Conservation (phyloP, 2,797 vertebrate species). For the Meriones psammophilus region DNA sequence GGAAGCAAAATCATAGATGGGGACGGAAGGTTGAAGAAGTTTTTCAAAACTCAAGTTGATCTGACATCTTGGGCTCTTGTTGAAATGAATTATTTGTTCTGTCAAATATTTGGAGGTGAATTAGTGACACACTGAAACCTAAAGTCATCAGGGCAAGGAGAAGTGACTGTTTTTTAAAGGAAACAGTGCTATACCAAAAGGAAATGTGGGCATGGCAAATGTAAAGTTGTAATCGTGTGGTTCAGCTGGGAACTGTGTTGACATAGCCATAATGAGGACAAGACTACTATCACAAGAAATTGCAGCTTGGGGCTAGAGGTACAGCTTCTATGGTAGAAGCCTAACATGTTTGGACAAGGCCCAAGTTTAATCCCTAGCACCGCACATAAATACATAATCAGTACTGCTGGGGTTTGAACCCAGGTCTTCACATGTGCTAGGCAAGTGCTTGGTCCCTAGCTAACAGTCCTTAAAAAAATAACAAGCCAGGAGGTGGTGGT, state of each 20-base stretch:
- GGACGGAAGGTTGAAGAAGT: background rate
- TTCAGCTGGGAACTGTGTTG: background rate
- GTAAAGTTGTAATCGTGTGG: background rate
- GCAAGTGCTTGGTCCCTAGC: background rate
- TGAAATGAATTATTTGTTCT: background rate
- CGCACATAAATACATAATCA: background rate
- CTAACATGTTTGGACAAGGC: background rate
- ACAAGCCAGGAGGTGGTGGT: background rate
- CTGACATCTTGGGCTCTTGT: background rate
- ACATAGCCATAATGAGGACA: background rate
- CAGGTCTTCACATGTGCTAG: background rate
- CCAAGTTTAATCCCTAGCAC: background rate
- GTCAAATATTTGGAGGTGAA: background rate
- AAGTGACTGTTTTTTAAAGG: background rate
- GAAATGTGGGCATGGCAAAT: background rate
- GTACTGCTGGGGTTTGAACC: background rate
- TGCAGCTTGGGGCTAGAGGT: background rate
- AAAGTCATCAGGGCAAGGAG: background rate
- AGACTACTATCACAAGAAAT: background rate
- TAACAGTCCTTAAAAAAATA: background rate
- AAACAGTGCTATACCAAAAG: background rate
- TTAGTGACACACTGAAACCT: slow-evolving; percentile 15
- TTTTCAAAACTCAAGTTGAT: background rate
- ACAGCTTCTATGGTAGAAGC: background rate
- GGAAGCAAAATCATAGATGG: background rate